These are phyloP conservation scores for Amitus sp. DNA, from an alignment of 2,888 invertebrate genomes.

Conservation along the genomic window DNA sequence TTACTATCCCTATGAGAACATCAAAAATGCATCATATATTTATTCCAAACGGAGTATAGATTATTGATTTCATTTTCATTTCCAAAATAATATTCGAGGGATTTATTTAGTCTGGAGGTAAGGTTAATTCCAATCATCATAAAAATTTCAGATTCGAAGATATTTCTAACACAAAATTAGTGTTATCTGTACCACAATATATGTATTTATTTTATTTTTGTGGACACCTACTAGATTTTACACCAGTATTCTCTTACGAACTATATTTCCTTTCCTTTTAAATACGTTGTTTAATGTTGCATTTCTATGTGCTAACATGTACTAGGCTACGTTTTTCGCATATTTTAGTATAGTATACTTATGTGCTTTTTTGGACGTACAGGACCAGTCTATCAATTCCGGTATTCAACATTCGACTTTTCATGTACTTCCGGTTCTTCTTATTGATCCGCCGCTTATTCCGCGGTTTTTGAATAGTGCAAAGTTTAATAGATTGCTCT, in stretches of 20 bases:
- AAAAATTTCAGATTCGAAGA: no score
- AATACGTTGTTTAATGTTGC: conserved; percentile 65
- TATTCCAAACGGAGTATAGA: no score
- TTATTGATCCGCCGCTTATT: no score
- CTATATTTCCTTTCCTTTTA: conserved; percentile 58
- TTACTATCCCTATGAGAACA: no score
- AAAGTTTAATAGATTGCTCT: conserved; percentile 38
- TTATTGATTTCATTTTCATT: no score
- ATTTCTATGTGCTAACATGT: conserved; percentile 64
- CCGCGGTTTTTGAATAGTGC: no score
- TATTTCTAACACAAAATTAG: no score
- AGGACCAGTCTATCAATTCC: conserved; percentile 48
- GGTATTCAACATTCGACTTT: neutral
- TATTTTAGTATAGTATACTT: conserved; percentile 65
- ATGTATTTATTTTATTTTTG: conserved; percentile 65
- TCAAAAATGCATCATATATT: no score
- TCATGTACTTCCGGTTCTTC: no score
- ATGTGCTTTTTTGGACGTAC: conserved; percentile 56
- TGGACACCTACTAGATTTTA: conserved; percentile 66
- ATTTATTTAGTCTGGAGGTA: no score
- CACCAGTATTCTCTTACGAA: conserved; percentile 64
- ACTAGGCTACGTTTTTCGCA: conserved; percentile 60
- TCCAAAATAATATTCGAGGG: no score
- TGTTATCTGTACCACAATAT: conserved; percentile 65
- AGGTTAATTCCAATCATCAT: no score